These are phyloP conservation scores for Zonotrichia albicollis DNA, from an alignment of 2,797 vertebrate genomes.

Conservation along the genomic window DNA sequence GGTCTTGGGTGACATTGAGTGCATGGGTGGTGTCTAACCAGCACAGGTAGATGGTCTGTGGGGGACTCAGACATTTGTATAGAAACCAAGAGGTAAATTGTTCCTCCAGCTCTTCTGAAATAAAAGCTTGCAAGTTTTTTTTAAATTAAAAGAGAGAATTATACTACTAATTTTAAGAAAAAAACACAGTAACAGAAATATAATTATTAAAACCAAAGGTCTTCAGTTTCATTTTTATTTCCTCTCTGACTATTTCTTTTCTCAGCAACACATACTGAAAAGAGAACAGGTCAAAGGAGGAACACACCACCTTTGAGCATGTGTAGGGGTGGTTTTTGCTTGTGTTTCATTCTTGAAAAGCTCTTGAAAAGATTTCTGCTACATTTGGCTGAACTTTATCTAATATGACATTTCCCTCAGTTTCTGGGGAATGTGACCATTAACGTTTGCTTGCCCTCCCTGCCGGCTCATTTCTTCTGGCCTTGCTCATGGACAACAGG, in stretches of 20 bases:
- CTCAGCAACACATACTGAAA: background rate
- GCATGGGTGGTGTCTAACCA: background rate
- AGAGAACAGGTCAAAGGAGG: background rate
- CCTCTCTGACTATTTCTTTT: background rate
- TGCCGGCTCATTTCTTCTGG: background rate
- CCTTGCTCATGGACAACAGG: background rate
- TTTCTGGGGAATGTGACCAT: background rate
- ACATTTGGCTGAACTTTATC: background rate
- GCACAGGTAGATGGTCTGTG: rapidly evolving
- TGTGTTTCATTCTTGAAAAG: background rate
- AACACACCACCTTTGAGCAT: background rate
- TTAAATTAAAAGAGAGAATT: background rate
- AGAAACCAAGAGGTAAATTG: background rate
- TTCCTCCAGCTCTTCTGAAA: background rate
- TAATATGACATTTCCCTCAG: background rate
- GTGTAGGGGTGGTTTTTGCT: background rate
- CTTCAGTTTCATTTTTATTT: background rate
- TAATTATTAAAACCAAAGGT: background rate
- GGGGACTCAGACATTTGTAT: background rate
- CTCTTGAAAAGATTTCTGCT: background rate
- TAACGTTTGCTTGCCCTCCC: background rate
- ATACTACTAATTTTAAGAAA: background rate
- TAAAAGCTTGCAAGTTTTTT: background rate
- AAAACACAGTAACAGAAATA: background rate
- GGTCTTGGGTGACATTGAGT: background rate